phyloP scores from a whole-genome alignment of 1,140 invertebrate genomes.

The Bombus difficillimus region DNA sequence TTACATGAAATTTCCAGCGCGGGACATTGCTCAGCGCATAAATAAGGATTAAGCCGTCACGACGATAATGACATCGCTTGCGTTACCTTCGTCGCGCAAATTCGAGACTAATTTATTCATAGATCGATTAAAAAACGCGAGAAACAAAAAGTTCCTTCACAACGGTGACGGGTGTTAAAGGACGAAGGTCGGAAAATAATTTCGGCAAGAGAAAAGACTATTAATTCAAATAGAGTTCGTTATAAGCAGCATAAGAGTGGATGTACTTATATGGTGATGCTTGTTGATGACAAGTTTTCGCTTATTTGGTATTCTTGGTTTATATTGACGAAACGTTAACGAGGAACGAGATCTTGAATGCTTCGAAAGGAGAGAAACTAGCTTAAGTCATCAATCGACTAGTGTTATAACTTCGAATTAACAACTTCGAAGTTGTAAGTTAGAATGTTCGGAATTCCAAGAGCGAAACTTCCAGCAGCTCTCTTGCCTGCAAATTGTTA shows the following conservation, averaged over 20 bases:
- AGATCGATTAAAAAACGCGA: slow-evolving; percentile 60
- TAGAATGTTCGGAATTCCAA: background rate
- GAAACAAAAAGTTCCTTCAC: background rate
- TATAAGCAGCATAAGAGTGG: slow-evolving; percentile 1
- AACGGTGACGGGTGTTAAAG: slow-evolving; percentile 8
- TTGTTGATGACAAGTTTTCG: background rate
- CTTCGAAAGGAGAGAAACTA: background rate
- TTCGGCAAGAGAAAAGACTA: slow-evolving; percentile 19
- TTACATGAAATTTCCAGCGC: slow-evolving; percentile 43
- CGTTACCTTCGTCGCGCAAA: background rate
- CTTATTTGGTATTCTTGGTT: background rate
- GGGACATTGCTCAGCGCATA: slow-evolving; percentile 33
- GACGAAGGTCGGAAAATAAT: background rate
- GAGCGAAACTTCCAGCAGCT: background rate
- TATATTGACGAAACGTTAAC: too few relatives aligned
- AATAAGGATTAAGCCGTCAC: slow-evolving; percentile 60
- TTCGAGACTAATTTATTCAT: slow-evolving; percentile 66
- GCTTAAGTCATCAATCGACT: too few relatives aligned
- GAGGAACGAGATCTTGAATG: background rate
- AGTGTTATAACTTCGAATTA: background rate
- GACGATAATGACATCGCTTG: background rate
- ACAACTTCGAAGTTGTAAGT: background rate
- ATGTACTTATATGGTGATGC: background rate
- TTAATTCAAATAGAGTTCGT: slow-evolving; percentile 37
- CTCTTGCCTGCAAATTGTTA: background rate